These are phyloP conservation scores for Sigmodon hispidus DNA, from an alignment of 2,113 vertebrate genomes.

Conservation along the genomic window DNA sequence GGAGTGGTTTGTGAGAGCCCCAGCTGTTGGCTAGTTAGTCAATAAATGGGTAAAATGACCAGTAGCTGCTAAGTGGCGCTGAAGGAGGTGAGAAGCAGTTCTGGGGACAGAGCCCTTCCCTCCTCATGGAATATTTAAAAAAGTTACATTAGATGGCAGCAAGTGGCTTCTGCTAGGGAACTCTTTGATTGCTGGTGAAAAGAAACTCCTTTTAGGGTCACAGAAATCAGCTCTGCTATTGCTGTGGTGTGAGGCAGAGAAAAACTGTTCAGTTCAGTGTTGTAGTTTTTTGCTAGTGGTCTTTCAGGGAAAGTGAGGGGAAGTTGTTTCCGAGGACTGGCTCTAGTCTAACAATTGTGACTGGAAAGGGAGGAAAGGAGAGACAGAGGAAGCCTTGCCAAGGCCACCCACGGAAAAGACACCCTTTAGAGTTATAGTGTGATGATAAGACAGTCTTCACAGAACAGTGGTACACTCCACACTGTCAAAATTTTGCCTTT, in stretches of 20 bases:
- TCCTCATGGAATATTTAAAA: no score
- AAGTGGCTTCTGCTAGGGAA: background rate
- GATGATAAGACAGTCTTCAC: background rate
- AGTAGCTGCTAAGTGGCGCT: background rate
- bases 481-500: background rate
- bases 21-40: background rate
- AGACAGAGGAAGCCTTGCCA: background rate
- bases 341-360: background rate
- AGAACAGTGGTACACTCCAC: background rate
- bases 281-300: background rate
- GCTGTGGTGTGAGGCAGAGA: background rate
- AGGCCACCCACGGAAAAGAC: background rate
- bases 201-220: background rate
- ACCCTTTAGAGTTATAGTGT: background rate
- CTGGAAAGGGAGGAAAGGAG: background rate
- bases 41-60: background rate
- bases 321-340: background rate
- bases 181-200: background rate
- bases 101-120: background rate
- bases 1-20: background rate
- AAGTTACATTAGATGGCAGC: no score
- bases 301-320: background rate
- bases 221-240: background rate
- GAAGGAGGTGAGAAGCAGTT: background rate
- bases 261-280: background rate